Evolutionary conservation across 2,113 vertebrate genomes (phyloP).

Genomic region (Galbula dea): DNA sequence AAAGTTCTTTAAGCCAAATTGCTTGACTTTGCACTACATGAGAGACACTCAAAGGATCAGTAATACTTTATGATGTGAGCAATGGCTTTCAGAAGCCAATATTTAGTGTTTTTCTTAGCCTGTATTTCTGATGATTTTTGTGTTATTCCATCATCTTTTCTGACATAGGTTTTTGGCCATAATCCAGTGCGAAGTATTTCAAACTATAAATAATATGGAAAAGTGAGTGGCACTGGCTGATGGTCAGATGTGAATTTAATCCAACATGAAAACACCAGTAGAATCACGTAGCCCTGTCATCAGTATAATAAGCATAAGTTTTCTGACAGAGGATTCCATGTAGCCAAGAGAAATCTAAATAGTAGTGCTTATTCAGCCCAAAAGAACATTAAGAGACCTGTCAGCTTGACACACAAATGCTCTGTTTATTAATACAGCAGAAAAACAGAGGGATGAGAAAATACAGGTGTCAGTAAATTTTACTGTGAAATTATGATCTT

Average conservation of each 20-base stretch:
- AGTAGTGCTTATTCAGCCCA: neutral
- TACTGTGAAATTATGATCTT: neutral
- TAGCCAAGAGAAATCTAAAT: neutral
- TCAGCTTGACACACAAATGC: neutral
- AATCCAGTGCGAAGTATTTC: neutral
- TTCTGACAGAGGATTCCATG: neutral
- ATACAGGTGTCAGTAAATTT: fast-evolving
- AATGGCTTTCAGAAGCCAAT: neutral
- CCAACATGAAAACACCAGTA: neutral
- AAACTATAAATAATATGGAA: neutral
- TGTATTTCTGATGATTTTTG: neutral
- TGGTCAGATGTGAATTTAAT: neutral
- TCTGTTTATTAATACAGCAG: neutral
- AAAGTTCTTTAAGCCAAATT: neutral
- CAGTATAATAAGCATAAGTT: neutral
- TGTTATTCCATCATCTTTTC: neutral
- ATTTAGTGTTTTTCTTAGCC: neutral
- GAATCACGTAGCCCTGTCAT: neutral
- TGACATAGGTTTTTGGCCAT: neutral
- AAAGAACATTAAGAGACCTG: neutral
- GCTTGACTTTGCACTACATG: neutral
- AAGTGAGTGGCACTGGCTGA: neutral
- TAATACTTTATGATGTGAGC: neutral
- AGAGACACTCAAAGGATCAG: neutral
- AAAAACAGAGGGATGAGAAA: neutral